Evolutionary conservation across 1,140 invertebrate genomes (phyloP).

Genomic region (Lerema accius): DNA sequence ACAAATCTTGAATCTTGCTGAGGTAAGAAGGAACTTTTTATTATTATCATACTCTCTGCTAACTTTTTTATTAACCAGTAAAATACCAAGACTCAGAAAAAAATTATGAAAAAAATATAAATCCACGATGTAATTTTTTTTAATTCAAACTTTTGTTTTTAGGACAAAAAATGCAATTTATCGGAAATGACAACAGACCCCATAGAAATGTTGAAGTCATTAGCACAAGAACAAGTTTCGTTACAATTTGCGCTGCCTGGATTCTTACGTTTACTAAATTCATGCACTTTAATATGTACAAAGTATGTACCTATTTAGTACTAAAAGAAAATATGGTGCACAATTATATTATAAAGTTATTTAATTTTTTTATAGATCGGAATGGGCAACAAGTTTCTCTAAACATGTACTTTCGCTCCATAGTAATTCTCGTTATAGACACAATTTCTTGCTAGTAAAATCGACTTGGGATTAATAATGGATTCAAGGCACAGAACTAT

Average conservation of each 20-base stretch:
- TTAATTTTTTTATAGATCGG: conserved; percentile 36
- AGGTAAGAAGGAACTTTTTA: conserved; percentile 37
- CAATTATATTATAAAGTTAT: no score
- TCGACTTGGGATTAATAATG: conserved; percentile 54
- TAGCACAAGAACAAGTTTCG: conserved; percentile 53
- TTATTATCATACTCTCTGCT: no score
- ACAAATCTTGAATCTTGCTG: conserved; percentile 43
- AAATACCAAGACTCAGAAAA: no score
- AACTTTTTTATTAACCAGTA: no score
- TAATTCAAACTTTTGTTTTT: conserved; percentile 12
- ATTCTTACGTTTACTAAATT: conserved; percentile 50
- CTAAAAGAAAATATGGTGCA: no score
- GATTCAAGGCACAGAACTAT: conserved; percentile 49
- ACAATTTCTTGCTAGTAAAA: conserved; percentile 57
- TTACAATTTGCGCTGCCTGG: conserved; percentile 56
- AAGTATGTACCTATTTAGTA: conserved; percentile 41
- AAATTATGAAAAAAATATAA: no score
- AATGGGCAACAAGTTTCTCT: conserved; percentile 3
- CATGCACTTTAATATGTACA: conserved; percentile 46
- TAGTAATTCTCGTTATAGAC: no score
- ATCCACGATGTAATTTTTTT: not conserved
- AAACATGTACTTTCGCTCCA: no score
- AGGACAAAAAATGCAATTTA: conserved; percentile 51
- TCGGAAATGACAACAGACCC: conserved; percentile 47
- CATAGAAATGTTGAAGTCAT: conserved; percentile 48